Evolutionary conservation across 35 echinoderm and acorn worm genomes (phyloP), one percentile per base, ranked within the genome.

Genomic region (Apostichopus californicus): DNA sequence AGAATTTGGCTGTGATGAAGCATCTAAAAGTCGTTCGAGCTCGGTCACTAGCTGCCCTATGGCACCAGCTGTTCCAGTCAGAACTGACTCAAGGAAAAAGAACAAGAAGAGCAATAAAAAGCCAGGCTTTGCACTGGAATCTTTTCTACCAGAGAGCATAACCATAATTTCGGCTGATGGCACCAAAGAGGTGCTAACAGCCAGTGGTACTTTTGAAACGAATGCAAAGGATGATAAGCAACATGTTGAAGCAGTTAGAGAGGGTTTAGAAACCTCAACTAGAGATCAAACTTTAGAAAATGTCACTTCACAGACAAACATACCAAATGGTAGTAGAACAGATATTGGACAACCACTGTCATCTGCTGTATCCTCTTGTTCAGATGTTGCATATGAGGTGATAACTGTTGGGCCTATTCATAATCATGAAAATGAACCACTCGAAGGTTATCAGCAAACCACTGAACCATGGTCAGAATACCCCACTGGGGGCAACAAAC

Each of bases 81-180:
- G 72, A 79, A 60, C 89, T 8, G 86, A 66, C 26, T 89, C 86
- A 13, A 89, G 24, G 86, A 66, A 55, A 64, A 89, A 17, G 64
- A 89, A 34, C 54, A 20, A 34, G 23, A 11, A 73, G n/a, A 75
- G 71, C n/a, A 22, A 1, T 55, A 22, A n/a, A 2, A 73, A 89
- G 86, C 89, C 89, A 77, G 89, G 89, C 3, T 91, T 91, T 79
- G 77, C 56, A 9, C 53, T 91, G 54, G 89, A 91, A 18, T 53
- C 72, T 60, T 57, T 91, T 10, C 53, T 77, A 11, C 89, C 89
- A 20, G 73, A 91, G 3, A 77, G 21, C 24, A 59, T 91, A 5
- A 91, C 89, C 5, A 91, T 91, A 17, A 61, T 91, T 73, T 91
- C 89, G 24, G 89, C 89, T 57, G 89, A 91, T 91, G 89, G 89